Percentiles rank a stretch among this genome's conserved stretches.
Conservation (phyloP, 2,888 invertebrate species). For the Ectemnius cavifrons region DNA sequence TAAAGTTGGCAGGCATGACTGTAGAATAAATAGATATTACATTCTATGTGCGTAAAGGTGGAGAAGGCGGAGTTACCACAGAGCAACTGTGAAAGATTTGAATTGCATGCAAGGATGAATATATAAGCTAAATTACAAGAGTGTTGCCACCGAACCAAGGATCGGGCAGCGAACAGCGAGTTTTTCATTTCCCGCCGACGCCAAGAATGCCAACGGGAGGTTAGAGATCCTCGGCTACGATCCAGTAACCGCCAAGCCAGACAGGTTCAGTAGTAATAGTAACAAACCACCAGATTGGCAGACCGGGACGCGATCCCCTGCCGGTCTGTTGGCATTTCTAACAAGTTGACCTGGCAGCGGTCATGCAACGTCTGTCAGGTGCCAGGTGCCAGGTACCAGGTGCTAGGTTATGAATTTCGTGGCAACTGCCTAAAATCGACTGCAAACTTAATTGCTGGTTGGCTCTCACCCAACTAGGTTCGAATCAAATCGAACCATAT, state of each 20-base stretch:
- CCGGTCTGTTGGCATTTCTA: constrained; percentile 5
- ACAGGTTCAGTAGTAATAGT: too few relatives aligned
- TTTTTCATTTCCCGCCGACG: background rate
- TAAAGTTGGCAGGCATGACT: background rate
- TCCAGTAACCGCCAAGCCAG: too few relatives aligned
- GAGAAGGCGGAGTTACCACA: background rate
- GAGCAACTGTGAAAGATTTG: constrained; percentile 20
- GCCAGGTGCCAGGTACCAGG: background rate
- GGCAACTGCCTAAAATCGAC: constrained; percentile 39
- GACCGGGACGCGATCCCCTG: constrained; percentile 5
- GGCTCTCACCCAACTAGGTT: constrained; percentile 16
- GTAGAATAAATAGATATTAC: background rate
- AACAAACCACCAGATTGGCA: too few relatives aligned
- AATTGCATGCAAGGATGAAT: constrained; percentile 33
- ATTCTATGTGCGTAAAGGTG: background rate
- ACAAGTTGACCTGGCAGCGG: constrained; percentile 42
- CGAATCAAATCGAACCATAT: background rate
- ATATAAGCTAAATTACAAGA: constrained; percentile 41
- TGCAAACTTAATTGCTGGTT: constrained; percentile 50
- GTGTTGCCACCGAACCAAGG: constrained; percentile 6
- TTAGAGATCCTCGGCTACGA: too few relatives aligned
- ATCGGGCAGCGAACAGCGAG: background rate
- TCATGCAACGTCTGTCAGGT: constrained; percentile 13
- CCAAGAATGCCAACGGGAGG: too few relatives aligned
- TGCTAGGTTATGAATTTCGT: constrained; percentile 36